These are phyloP conservation scores for Andrena haemorrhoa DNA, from an alignment of 2,888 invertebrate genomes.

Conservation along the genomic window DNA sequence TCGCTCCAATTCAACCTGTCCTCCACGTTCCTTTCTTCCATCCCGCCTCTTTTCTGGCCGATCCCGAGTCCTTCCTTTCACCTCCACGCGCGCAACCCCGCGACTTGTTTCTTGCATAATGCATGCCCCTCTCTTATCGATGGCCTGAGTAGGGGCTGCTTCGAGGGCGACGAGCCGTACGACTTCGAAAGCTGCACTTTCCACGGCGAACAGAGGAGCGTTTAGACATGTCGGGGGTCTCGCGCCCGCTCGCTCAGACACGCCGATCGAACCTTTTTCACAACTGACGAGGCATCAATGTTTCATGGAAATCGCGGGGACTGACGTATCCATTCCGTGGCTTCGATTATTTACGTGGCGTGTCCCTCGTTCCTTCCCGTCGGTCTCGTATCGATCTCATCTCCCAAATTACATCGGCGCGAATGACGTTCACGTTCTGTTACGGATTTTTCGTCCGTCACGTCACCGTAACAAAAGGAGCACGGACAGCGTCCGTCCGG, in stretches of 20 bases:
- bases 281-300: constrained; percentile 63
- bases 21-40: constrained; percentile 21
- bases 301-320: constrained; percentile 70
- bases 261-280: constrained; percentile 39
- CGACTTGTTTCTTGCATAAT: constrained; percentile 71
- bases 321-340: constrained; percentile 70
- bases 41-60: constrained; percentile 13
- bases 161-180: constrained; percentile 32
- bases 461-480: not conserved
- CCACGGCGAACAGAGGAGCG: constrained; percentile 5
- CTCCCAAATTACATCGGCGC: constrained; percentile 42
- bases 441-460: not conserved
- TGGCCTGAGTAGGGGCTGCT: constrained; percentile 30
- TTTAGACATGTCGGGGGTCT: constrained; percentile 17
- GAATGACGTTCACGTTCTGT: constrained; percentile 41
- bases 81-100: constrained; percentile 18
- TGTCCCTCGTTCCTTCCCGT: constrained; percentile 34
- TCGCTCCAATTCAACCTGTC: constrained; percentile 57
- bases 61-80: not conserved
- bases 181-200: constrained; percentile 40
- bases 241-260: not conserved
- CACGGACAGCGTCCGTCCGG: not conserved
- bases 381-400: constrained; percentile 52
- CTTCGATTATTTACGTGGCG: constrained; percentile 66
- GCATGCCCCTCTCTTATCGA: constrained; percentile 65